Base-by-base conservation (phyloP, 2,113 vertebrate species). In the Phaethornis superciliosus region DNA sequence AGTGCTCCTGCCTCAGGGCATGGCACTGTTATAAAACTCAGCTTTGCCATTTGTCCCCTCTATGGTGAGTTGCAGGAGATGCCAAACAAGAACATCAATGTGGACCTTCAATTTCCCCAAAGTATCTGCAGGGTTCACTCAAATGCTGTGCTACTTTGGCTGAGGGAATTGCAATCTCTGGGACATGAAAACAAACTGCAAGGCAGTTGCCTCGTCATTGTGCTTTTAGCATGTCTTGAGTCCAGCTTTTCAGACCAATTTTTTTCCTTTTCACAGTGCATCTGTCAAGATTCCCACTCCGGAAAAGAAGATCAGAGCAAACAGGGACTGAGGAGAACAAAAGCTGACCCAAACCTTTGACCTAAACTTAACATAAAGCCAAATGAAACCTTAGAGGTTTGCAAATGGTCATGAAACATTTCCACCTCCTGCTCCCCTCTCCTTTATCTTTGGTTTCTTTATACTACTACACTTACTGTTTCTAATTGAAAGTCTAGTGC, bases 351-450 rank as follows among this genome's bases (percentile, higher is more conserved):
- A 97, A 88, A 93, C 69, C 88, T 95, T 78, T 77, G 91, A 91
- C 93, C 88, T 86, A 96, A 97, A 82, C 84, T 90, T 96, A 93
- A 89, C 64, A 88, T 85, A 94, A 96, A 94, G 37, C 75, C 89
- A 96, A 96, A 88, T 75, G 90, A 95, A 97, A 95, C 95, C 93
- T 94, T 95, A 96, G 94, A 96, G 81, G 89, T 96, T 93, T 97
- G 93, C 91, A 94, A 96, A 95, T 74, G 81, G 78, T 96, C 94
- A 81, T 88, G 69, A 88, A 89, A 88, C 92, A 88, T 75, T 93
- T 95, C 82, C 82, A 94, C 76, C 89, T 95, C 86, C 58, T 51
- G 54, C 44, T 82, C 60, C 42, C 40, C 17, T 77, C 54, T 90
- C 88, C 93, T 88, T 96, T 94, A 91, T 92, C 92, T 96, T 96